Evolutionary conservation across 1,140 invertebrate species (phyloP).

Genomic region (Oryctes rhinoceros): DNA sequence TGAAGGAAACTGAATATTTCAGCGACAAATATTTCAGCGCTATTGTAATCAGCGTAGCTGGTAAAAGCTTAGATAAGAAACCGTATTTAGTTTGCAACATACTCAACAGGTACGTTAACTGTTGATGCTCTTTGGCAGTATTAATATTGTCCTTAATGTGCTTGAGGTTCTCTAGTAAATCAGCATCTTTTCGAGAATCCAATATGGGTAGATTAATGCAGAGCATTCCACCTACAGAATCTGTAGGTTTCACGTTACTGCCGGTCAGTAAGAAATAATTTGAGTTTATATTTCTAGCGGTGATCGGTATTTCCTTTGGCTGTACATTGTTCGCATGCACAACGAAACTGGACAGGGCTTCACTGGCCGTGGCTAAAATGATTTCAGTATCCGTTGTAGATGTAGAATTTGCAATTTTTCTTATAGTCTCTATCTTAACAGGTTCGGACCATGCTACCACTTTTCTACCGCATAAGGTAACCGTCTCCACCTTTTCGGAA

Average conservation of each 20-base stretch:
- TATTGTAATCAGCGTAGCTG: slow-evolving; percentile 71
- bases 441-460: slow-evolving; percentile 79
- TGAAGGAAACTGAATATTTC: slow-evolving; percentile 76
- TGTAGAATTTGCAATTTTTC: slow-evolving; percentile 67
- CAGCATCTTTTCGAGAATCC: slow-evolving; percentile 58
- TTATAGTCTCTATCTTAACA: slow-evolving; percentile 64
- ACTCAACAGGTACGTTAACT: slow-evolving; percentile 73
- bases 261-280: slow-evolving; percentile 57
- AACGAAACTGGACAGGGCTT: slow-evolving; percentile 72
- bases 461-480: slow-evolving; percentile 79
- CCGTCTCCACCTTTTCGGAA: slow-evolving; percentile 70
- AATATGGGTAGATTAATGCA: slow-evolving; percentile 62
- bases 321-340: slow-evolving; percentile 63
- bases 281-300: slow-evolving; percentile 61
- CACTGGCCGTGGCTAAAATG: slow-evolving; percentile 69
- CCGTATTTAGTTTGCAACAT: slow-evolving; percentile 73
- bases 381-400: slow-evolving; percentile 75
- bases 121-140: slow-evolving; percentile 69
- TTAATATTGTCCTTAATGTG: slow-evolving; percentile 68
- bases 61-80: slow-evolving; percentile 72
- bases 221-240: slow-evolving; percentile 60
- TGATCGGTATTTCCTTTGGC: slow-evolving; percentile 61
- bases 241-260: slow-evolving; percentile 50
- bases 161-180: slow-evolving; percentile 57
- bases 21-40: slow-evolving; percentile 75